Conservation (phyloP, 2,797 vertebrate species). For the Podarcis lilfordi region DNA sequence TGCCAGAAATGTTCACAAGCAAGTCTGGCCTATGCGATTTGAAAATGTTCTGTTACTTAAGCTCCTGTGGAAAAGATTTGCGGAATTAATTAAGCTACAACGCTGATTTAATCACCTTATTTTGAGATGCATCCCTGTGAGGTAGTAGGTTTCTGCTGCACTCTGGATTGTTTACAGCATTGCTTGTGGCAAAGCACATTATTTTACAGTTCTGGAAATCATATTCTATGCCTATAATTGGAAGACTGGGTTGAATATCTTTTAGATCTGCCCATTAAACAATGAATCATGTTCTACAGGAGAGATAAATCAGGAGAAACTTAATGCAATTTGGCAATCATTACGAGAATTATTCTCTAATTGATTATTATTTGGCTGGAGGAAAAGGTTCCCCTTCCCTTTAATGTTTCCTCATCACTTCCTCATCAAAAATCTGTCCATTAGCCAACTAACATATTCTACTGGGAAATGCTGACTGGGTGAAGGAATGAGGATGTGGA, state of each 20-base stretch:
- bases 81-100: neutral
- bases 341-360: neutral
- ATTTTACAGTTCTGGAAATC: constrained; percentile 12
- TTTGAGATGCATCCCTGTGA: neutral
- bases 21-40: neutral
- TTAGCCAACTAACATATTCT: neutral
- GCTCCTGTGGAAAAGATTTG: neutral
- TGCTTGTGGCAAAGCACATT: neutral
- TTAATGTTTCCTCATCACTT: neutral
- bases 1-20: neutral
- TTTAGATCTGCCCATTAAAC: neutral
- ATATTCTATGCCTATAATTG: neutral
- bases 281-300: neutral
- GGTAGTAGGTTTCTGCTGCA: neutral
- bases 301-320: neutral
- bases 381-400: neutral
- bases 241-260: neutral
- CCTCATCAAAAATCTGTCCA: neutral
- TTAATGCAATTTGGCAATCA: neutral
- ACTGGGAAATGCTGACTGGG: neutral
- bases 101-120: neutral
- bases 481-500: too few species aligned
- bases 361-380: neutral
- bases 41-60: neutral
- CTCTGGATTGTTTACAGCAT: neutral